phyloP scores from a whole-genome alignment of 2,888 invertebrate genomes.

The Spilosoma lubricipeda region DNA sequence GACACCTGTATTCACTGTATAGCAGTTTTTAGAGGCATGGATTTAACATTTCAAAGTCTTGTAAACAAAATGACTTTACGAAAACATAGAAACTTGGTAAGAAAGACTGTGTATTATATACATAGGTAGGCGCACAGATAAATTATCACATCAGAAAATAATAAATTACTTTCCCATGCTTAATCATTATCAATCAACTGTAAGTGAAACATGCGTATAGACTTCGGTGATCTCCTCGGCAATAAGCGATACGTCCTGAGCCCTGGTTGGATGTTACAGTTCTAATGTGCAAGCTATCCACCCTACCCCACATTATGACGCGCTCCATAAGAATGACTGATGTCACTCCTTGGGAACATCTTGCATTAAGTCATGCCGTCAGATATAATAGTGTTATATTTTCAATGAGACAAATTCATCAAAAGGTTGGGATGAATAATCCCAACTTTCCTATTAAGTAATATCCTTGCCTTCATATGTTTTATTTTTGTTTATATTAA shows the following conservation, averaged over 20 bases:
- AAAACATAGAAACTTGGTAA: too few relatives aligned
- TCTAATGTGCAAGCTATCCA: not conserved
- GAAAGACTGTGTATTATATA: too few relatives aligned
- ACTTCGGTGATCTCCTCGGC: not conserved
- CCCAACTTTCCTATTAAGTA: too few relatives aligned
- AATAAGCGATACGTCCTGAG: not conserved
- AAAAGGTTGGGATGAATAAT: too few relatives aligned
- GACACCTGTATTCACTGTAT: not conserved
- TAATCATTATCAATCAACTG: not conserved
- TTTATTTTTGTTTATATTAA: too few relatives aligned
- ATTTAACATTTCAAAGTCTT: not conserved
- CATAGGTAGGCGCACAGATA: fast-evolving
- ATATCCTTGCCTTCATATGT: too few relatives aligned
- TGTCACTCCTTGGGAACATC: not conserved
- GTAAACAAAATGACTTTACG: not conserved
- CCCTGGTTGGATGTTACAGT: not conserved
- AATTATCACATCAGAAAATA: not conserved
- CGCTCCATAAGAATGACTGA: not conserved
- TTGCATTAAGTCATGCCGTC: too few relatives aligned
- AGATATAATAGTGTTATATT: not conserved
- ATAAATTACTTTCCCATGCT: not conserved
- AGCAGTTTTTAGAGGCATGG: not conserved
- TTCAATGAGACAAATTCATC: too few relatives aligned
- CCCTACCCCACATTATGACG: not conserved
- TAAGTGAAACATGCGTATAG: not conserved